Percentiles rank a stretch among this genome's conserved stretches.
Conservation (phyloP, 1,140 invertebrate genomes). For the Solenopsis fugax region DNA sequence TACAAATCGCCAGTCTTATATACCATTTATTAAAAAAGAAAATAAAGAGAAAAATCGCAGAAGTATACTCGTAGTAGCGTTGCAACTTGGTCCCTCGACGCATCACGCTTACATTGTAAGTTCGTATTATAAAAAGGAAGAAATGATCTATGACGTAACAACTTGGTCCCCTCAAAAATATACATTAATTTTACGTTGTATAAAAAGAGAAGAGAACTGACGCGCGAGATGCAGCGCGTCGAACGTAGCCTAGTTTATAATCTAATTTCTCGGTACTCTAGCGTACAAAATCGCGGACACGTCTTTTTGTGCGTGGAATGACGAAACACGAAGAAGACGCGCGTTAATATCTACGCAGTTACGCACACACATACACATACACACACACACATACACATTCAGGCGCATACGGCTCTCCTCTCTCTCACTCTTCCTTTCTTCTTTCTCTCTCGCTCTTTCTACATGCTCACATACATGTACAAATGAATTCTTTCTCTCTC, state of each 20-base stretch:
- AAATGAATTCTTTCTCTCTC: conserved; percentile 33
- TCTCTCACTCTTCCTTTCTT: background rate
- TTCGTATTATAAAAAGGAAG: conserved; percentile 2
- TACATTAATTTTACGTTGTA: conserved; percentile 31
- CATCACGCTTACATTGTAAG: background rate
- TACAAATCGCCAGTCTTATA: background rate
- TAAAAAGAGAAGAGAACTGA: background rate
- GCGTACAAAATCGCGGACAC: conserved; percentile 28
- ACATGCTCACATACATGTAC: conserved; percentile 42
- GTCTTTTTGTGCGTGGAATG: conserved; percentile 60
- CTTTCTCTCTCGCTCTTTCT: conserved; percentile 29
- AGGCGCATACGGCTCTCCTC: background rate
- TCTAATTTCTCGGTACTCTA: conserved; percentile 29
- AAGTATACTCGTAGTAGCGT: background rate
- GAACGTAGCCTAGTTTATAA: background rate
- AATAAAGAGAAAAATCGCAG: background rate
- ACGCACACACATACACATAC: background rate
- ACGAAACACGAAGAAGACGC: conserved; percentile 37
- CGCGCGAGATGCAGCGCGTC: background rate
- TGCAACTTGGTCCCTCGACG: background rate
- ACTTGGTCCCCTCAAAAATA: conserved; percentile 1
- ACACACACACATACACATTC: background rate
- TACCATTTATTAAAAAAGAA: background rate
- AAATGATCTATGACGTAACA: background rate
- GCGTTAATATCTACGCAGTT: conserved; percentile 22